Conservation (phyloP, 2,797 vertebrate species). For the Microhierax caerulescens region DNA sequence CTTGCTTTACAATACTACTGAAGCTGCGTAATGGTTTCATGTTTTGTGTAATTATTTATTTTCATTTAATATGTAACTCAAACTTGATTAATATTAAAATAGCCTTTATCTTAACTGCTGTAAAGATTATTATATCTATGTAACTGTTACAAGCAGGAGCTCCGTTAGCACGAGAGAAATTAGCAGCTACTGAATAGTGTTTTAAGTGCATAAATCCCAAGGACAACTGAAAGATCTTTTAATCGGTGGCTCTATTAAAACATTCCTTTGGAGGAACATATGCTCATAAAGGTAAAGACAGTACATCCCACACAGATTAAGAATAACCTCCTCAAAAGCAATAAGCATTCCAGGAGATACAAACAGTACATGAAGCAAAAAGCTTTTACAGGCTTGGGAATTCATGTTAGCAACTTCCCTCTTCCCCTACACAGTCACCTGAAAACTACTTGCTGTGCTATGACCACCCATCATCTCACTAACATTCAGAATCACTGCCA, state of each 20-base stretch:
- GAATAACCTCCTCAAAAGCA: neutral
- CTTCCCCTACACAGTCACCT: conserved; percentile 16
- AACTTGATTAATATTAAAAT: neutral
- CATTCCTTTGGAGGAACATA: neutral
- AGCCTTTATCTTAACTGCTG: neutral
- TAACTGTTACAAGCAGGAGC: neutral
- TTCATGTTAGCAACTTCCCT: neutral
- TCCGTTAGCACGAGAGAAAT: neutral
- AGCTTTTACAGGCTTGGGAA: neutral
- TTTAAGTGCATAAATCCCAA: neutral
- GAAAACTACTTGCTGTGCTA: neutral
- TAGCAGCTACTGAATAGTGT: neutral
- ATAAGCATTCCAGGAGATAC: neutral
- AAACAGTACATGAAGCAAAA: neutral
- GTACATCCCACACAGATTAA: neutral
- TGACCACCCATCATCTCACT: neutral
- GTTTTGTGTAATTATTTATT: neutral
- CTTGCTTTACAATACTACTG: neutral
- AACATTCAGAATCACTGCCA: neutral
- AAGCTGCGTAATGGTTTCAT: neutral
- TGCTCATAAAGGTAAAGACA: neutral
- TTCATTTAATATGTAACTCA: neutral
- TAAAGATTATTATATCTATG: neutral
- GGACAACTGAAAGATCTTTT: neutral
- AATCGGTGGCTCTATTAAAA: neutral